Conservation (phyloP, 2,888 invertebrate genomes). For the Drosophila dives region DNA sequence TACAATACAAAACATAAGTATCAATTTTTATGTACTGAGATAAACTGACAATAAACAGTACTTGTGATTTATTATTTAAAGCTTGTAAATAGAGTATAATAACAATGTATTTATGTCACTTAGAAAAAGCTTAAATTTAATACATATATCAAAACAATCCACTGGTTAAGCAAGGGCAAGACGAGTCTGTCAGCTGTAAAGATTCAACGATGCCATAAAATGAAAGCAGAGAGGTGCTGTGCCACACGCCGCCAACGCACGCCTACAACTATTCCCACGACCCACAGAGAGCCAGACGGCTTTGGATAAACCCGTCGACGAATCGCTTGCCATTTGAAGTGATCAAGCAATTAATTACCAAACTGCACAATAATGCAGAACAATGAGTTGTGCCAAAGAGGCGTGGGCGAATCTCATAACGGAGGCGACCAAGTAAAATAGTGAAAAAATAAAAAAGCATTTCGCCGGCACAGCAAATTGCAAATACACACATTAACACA, state of each 20-base stretch:
- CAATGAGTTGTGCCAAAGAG: slow-evolving; percentile 34
- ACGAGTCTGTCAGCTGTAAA: slow-evolving; percentile 8
- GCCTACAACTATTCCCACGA: slow-evolving; percentile 23
- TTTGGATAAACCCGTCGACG: slow-evolving; percentile 39
- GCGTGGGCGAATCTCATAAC: slow-evolving; percentile 33
- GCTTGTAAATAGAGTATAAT: background rate
- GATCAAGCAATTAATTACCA: slow-evolving; percentile 55
- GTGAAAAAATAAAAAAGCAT: slow-evolving; percentile 52
- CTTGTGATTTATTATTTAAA: background rate
- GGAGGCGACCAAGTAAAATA: slow-evolving; percentile 8
- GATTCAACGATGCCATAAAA: slow-evolving; percentile 14
- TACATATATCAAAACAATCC: background rate
- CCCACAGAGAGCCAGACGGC: slow-evolving; percentile 17
- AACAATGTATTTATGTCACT: background rate
- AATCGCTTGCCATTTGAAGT: slow-evolving; percentile 41
- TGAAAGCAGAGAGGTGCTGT: slow-evolving; percentile 31
- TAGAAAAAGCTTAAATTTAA: background rate
- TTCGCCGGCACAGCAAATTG: slow-evolving; percentile 48
- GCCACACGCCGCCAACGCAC: slow-evolving; percentile 37
- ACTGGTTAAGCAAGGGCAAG: slow-evolving; percentile 9
- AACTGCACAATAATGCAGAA: slow-evolving; percentile 70
- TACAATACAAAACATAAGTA: background rate
- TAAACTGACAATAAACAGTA: background rate
- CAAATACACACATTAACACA: slow-evolving; percentile 5
- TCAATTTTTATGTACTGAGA: background rate